A percentile compares a stretch with the other conserved stretches of the same genome.
These are phyloP conservation scores for Nymphalis polychloros DNA, from an alignment of 2,888 invertebrate species.

Conservation along the genomic window DNA sequence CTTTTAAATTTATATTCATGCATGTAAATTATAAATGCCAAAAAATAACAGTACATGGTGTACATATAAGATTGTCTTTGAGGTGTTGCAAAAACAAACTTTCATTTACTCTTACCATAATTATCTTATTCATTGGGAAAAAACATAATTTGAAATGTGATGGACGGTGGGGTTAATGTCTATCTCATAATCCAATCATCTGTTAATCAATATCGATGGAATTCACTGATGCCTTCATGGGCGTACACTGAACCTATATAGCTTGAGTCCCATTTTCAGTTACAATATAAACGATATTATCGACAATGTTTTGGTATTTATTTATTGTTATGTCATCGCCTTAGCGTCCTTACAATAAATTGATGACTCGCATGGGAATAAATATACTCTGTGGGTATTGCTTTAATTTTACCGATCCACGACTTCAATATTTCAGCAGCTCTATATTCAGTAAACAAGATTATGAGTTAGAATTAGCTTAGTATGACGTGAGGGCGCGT, in stretches of 20 bases:
- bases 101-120: too few species aligned
- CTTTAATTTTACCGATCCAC: neutral
- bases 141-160: too few species aligned
- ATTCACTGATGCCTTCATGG: neutral
- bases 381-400: neutral
- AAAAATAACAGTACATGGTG: too few species aligned
- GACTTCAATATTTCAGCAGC: slow-evolving; percentile 8
- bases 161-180: too few species aligned
- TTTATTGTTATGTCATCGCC: neutral
- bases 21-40: neutral
- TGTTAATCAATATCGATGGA: neutral
- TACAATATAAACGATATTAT: neutral
- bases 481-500: slow-evolving; percentile 44
- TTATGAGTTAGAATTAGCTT: slow-evolving; percentile 32
- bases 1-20: neutral
- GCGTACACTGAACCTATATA: neutral
- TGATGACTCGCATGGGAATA: neutral
- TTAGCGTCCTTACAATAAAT: neutral
- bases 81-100: too few species aligned
- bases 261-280: neutral
- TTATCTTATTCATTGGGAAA: too few species aligned
- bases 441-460: slow-evolving; percentile 17
- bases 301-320: neutral
- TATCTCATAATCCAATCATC: too few species aligned
- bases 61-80: too few species aligned